These are phyloP conservation scores for Pleuronectes platessa DNA, from an alignment of 2,113 vertebrate species.

Conservation along the genomic window DNA sequence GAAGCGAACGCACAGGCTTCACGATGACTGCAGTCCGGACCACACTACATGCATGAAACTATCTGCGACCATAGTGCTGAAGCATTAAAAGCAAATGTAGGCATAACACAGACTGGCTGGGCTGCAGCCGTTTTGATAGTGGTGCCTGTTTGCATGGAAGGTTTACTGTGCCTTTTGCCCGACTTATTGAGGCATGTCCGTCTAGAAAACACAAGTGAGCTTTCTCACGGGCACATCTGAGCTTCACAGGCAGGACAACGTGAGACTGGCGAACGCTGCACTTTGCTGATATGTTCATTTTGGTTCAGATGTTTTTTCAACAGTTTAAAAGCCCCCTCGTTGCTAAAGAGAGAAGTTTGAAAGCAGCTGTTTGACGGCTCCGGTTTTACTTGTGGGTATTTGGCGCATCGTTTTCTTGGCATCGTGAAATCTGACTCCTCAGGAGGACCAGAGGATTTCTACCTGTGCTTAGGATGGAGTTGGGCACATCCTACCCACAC, in stretches of 20 bases:
- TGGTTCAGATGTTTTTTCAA: constrained; percentile 69
- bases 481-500: constrained; percentile 43
- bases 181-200: constrained; percentile 77
- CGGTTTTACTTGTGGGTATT: constrained; percentile 31
- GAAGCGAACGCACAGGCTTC: constrained; percentile 29
- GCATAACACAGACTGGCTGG: constrained; percentile 58
- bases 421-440: constrained; percentile 41
- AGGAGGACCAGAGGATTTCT: constrained; percentile 56
- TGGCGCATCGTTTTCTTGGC: constrained; percentile 61
- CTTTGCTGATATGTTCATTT: constrained; percentile 77
- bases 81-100: constrained; percentile 52
- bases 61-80: constrained; percentile 31
- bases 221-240: constrained; percentile 69
- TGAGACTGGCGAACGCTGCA: constrained; percentile 56
- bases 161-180: constrained; percentile 73
- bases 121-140: constrained; percentile 73
- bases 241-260: constrained; percentile 64
- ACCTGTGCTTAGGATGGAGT: constrained; percentile 66
- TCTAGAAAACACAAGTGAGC: constrained; percentile 70
- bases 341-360: constrained; percentile 75
- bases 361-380: constrained; percentile 80
- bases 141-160: constrained; percentile 69
- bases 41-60: constrained; percentile 23
- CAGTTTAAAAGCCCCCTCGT: constrained; percentile 57
- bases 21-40: constrained; percentile 11